Conservation (phyloP, 2,113 vertebrate genomes). For the Agapornis roseicollis region DNA sequence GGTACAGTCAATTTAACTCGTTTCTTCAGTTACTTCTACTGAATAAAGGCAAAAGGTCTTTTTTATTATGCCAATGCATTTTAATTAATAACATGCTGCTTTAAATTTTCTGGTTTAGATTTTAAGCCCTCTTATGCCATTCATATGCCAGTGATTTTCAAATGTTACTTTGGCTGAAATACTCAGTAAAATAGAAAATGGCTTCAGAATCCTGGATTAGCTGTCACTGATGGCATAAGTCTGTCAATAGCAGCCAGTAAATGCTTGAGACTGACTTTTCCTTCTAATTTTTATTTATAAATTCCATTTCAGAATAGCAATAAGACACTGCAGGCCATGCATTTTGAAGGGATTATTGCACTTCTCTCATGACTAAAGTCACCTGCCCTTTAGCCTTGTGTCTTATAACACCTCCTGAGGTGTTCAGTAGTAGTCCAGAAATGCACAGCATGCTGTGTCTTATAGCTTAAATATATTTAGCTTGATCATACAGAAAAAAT, state of each 20-base stretch:
- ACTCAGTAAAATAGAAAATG: constrained; percentile 3
- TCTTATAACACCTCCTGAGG: constrained; percentile 13
- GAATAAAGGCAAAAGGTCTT: neutral
- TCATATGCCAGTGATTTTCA: constrained; percentile 23
- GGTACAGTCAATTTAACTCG: neutral
- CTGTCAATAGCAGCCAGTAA: constrained; percentile 33
- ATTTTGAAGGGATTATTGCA: constrained; percentile 47
- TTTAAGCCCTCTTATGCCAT: neutral
- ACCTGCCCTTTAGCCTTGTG: constrained; percentile 38
- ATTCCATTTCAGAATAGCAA: constrained; percentile 61
- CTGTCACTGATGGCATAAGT: constrained; percentile 32
- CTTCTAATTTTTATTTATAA: constrained; percentile 68
- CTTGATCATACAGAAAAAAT: constrained; percentile 28
- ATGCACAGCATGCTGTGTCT: constrained; percentile 2
- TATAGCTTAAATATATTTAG: constrained; percentile 32
- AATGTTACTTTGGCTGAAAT: constrained; percentile 27
- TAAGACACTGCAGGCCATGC: constrained; percentile 44
- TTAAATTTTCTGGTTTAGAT: constrained; percentile 24
- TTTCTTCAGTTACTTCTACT: neutral
- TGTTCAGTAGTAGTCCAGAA: constrained; percentile 34
- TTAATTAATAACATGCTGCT: neutral
- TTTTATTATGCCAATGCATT: constrained; percentile 7
- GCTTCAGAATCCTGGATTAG: neutral
- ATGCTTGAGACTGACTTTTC: constrained; percentile 5
- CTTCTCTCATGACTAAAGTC: constrained; percentile 49